phyloP scores from a whole-genome alignment of 2,888 invertebrate species.

The Sesamia inferens region DNA sequence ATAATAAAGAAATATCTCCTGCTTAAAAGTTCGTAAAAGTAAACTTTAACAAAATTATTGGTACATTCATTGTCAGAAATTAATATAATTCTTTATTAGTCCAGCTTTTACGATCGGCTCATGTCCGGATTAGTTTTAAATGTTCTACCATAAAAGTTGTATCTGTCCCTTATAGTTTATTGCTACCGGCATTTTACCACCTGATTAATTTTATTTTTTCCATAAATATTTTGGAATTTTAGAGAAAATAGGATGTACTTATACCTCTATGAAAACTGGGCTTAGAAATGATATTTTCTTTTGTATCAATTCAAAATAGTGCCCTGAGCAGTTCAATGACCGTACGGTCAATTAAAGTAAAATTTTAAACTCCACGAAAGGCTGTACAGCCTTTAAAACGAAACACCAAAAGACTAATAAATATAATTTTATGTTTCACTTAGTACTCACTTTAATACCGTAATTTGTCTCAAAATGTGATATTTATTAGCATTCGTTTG shows the following conservation, averaged over 20 bases:
- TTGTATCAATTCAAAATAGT: background rate
- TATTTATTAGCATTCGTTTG: constrained; percentile 29
- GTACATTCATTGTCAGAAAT: constrained; percentile 35
- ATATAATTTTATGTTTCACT: constrained; percentile 24
- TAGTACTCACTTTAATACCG: constrained; percentile 14
- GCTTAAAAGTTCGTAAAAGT: constrained; percentile 26
- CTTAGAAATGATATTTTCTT: background rate
- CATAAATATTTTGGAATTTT: constrained; percentile 14
- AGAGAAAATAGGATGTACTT: background rate
- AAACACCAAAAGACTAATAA: constrained; percentile 18
- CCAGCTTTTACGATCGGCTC: constrained; percentile 42
- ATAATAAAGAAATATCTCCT: constrained; percentile 23
- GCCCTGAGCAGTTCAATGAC: background rate
- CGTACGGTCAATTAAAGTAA: too few species aligned
- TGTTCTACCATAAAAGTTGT: constrained; percentile 39
- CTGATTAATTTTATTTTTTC: constrained; percentile 22
- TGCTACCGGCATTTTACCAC: constrained; percentile 51
- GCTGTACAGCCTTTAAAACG: constrained; percentile 8
- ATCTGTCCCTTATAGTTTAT: constrained; percentile 44
- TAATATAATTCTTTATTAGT: constrained; percentile 49
- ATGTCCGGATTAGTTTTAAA: constrained; percentile 51
- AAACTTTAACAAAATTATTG: constrained; percentile 26
- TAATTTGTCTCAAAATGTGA: constrained; percentile 45
- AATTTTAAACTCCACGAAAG: too few species aligned
- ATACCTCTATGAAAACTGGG: background rate